A percentile compares a stretch with the other conserved stretches of the same genome.
phyloP scores from a whole-genome alignment of 1,140 invertebrate genomes.

The Marisa cornuarietis region DNA sequence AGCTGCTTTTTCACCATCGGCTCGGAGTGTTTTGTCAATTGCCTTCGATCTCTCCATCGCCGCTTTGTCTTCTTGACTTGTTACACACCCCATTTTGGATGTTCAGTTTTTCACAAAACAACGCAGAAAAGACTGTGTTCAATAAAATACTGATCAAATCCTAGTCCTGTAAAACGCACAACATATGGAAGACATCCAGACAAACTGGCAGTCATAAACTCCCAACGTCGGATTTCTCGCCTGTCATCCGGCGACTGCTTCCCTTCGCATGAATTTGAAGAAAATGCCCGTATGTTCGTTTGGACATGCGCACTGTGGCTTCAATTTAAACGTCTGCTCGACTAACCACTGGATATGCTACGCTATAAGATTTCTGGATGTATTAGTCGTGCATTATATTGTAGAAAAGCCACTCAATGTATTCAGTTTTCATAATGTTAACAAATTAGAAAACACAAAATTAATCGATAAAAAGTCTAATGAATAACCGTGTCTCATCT shows the following conservation, averaged over 20 bases:
- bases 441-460: too few relatives aligned
- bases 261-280: conserved; percentile 35
- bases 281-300: conserved; percentile 28
- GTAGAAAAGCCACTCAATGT: too few relatives aligned
- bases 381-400: too few relatives aligned
- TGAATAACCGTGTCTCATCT: too few relatives aligned
- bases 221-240: conserved; percentile 12
- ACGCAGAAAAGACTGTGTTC: not conserved
- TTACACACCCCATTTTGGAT: conserved; percentile 55
- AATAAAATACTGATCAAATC: conserved; percentile 7
- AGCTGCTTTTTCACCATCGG: conserved; percentile 84
- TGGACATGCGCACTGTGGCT: conserved; percentile 23
- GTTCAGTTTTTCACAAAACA: conserved; percentile 21
- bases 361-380: too few relatives aligned
- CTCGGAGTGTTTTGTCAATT: conserved; percentile 85
- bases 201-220: not conserved
- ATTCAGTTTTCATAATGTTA: too few relatives aligned
- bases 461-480: too few relatives aligned
- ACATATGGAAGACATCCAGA: conserved; percentile 6
- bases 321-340: conserved; percentile 20
- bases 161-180: conserved; percentile 4
- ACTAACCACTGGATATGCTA: too few relatives aligned
- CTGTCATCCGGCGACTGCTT: conserved; percentile 20
- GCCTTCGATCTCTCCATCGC: conserved; percentile 78
- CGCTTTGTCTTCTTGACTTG: conserved; percentile 54